Base-by-base conservation (phyloP, 35 echinoderm and acorn worm species). In the Holothuria glaberrima region DNA sequence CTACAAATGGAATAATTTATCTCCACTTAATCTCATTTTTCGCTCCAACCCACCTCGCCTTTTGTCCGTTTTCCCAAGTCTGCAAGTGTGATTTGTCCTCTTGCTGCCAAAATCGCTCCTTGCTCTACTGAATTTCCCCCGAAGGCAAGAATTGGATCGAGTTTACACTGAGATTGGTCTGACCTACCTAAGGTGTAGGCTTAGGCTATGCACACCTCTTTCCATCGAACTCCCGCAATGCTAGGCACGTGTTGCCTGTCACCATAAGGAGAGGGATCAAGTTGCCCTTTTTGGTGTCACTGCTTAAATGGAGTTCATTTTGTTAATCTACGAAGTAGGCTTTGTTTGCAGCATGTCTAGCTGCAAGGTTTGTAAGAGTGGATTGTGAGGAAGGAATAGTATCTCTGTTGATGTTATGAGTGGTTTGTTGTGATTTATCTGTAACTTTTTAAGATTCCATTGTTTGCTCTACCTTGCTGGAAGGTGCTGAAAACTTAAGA, bases 371-470 rank as follows among this genome's bases (percentile, higher is more conserved):
- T 54, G 50, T 54, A 54, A 0, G 50, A 54, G 50, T 5, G 16
- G 13, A 54, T 54, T 17, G 36, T 54, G 12, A 54, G 50, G 50
- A 54, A 1, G 10, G 50, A 14, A 17, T 54, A 54, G 50, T 54
- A 9, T 54, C 50, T 54, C 5, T 54, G 50, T 54, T 54, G 5
- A 54, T 54, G 50, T 54, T 54, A 54, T 54, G 50, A 54, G 71
- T 75, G 34, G 71, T 75, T 75, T 75, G 71, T 75, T 75, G 33
- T 75, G 71, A 75, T 75, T 75, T 75, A 75, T 38, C 0, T 69
- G 66, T 54, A 54, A 54, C 50, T 54, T 54, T 54, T 54, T 54
- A 54, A 0, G 36, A 54, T 9, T 54, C 50, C 16, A 54, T 54
- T 54, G 50, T 54, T 54, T 12, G 50, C 50, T 54, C 16, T 0